These are phyloP conservation scores for Zalophus californianus DNA, from an alignment of 2,797 vertebrate genomes.

Conservation along the genomic window DNA sequence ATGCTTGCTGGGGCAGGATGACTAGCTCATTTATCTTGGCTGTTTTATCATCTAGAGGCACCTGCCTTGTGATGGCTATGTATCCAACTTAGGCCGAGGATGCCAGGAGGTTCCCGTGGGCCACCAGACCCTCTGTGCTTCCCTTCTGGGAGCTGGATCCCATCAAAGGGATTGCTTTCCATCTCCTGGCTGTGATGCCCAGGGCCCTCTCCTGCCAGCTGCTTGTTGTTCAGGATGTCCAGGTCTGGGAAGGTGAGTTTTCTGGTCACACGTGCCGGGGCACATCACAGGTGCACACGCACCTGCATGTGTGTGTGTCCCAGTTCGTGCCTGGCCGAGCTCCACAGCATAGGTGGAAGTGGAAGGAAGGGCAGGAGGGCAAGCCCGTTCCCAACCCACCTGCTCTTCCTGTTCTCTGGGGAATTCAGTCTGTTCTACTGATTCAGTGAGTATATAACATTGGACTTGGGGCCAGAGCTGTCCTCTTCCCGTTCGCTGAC, in stretches of 20 bases:
- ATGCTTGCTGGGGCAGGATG: background rate
- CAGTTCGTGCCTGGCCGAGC: background rate
- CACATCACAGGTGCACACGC: background rate
- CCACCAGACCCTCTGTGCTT: background rate
- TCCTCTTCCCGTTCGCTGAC: background rate
- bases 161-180: too few relatives aligned
- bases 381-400: rapidly evolving
- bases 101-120: background rate
- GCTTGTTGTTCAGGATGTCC: background rate
- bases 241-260: background rate
- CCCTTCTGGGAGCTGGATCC: background rate
- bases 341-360: background rate
- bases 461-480: background rate
- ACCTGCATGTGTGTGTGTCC: rapidly evolving
- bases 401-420: background rate
- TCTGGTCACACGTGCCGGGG: background rate
- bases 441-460: background rate
- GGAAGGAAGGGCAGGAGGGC: background rate
- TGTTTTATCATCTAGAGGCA: background rate
- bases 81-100: background rate
- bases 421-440: background rate
- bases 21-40: background rate
- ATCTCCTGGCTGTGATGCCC: rapidly evolving
- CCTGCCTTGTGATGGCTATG: background rate
- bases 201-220: background rate